A percentile compares a stretch with the other conserved stretches of the same genome.
Conservation (phyloP, 2,113 vertebrate species). For the Excalfactoria chinensis region DNA sequence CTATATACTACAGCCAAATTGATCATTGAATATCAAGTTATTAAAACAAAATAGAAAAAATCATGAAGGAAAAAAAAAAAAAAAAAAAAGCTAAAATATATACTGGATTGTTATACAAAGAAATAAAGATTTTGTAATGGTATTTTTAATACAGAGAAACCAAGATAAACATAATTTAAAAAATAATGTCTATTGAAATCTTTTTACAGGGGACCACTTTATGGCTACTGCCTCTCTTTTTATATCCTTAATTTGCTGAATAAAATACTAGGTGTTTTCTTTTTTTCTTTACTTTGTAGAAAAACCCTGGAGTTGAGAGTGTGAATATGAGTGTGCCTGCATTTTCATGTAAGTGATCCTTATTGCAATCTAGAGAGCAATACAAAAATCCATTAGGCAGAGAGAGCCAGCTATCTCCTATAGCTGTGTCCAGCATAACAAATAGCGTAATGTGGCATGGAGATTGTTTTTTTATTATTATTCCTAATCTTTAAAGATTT, state of each 20-base stretch:
- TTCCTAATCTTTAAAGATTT: not conserved
- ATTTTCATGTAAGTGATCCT: not conserved
- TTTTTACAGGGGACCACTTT: not conserved
- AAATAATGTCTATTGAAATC: not conserved
- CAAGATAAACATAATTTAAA: not conserved
- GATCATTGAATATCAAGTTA: not conserved
- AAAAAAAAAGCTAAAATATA: not conserved
- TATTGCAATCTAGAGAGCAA: not conserved
- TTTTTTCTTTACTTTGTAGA: not conserved
- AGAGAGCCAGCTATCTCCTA: not conserved
- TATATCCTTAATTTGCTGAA: not conserved
- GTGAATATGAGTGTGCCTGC: not conserved
- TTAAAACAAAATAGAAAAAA: not conserved
- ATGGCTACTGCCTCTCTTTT: not conserved
- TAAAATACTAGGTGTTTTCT: not conserved
- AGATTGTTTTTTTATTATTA: not conserved
- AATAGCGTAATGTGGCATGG: not conserved
- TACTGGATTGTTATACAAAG: not conserved
- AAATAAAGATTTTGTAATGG: not conserved
- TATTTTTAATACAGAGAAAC: not conserved
- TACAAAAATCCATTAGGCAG: not conserved
- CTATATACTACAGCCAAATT: not conserved
- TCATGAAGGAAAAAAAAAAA: not conserved
- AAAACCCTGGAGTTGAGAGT: not conserved
- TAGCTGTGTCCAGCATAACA: not conserved